Evolutionary conservation across 1,140 invertebrate species (phyloP), one percentile per base, ranked within the genome.

Genomic region (Spodoptera frugiperda): DNA sequence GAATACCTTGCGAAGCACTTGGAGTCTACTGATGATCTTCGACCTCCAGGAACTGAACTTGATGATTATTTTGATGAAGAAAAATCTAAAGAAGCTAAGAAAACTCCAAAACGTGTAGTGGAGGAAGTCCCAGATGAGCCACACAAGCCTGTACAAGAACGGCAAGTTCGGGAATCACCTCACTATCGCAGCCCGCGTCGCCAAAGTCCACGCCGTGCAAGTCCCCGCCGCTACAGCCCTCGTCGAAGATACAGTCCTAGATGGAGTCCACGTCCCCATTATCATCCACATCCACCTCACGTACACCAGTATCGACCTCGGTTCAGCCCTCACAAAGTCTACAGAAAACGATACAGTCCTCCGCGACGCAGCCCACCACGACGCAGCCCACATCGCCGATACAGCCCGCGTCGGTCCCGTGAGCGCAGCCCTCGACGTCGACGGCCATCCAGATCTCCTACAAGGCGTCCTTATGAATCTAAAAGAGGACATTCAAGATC

Each of bases 1-100:
- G 85, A 92, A 61, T 86, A 87, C 57, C 76, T 94, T 49, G 88
- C 88, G 0, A 94, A 94, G 78, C 85, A 88, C 67, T 78, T 94
- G 51, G 90, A 92, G 48, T 87, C 88, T 10, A 81, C 55, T 19
- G 87, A 91, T 53, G 89, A 92, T 49, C 75, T 93, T 25, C 79
- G 88, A 2, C 92, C 92, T 9, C 92, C 92, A 44, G 92, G 92
- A 5, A 94, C 92, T 10, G 92, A 94, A 71, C 82, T 94, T 3
- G 92, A 93, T 75, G 91, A 92, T 54, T 89, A 86, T 59, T 89
- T 82, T 78, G 85, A 89, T 21, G 86, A 85, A 76, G 73, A 53
- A 3, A 84, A 81, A 67, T 71, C 59, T 15, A 61, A 49, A 33
- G 21, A 59, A 17, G 67, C 85, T 72, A 81, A 67, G 48, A 85